Base-by-base conservation (phyloP, 1,140 invertebrate genomes). In the Planococcus citri region DNA sequence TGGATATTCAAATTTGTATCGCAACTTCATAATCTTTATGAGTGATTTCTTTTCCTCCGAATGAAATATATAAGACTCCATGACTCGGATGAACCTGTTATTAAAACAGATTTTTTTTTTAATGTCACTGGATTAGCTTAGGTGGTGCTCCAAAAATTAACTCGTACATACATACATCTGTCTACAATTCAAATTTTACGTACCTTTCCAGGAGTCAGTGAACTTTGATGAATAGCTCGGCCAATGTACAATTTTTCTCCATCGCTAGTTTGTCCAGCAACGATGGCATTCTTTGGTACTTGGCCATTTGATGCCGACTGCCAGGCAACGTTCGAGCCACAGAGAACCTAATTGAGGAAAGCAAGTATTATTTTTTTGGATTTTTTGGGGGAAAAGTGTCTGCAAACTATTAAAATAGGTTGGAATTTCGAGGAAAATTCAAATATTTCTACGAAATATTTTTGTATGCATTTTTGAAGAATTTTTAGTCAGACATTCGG, bases 1-100 rank as follows among this genome's bases (percentile, higher is more conserved):
- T n/a, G n/a, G n/a, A n/a, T n/a, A n/a, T n/a, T n/a, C n/a, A n/a
- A n/a, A n/a, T n/a, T n/a, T n/a, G 57, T 22, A 87, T 80, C 61
- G 90, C 81, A 73, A 92, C 79, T 80, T 92, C 89, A 74, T 86
- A 92, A 21, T 90, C 87, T 21, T 82, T 78, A 77, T 85, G 88
- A n/a, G 83, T 80, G 25, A 91, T 69, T 76, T 91, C 87, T 73
- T 84, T 75, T 69, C 88, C 87, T 8, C 79, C 85, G 73, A 83
- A 90, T 10, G 89, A 83, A 76, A 91, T 88, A 78, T 91, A 91
- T 70, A 85, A 82, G 1, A 82, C 82, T 3, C 79, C 83, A 75
- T 88, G 90, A 1, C 85, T 87, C 0, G 86, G 83, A 73, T 89
- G 87, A 0, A 94, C 84, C 78, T 91, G n/a, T n/a, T 1, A 61